Base-by-base conservation (phyloP, 1,140 invertebrate genomes). In the Trachymyrmex cornetzi region DNA sequence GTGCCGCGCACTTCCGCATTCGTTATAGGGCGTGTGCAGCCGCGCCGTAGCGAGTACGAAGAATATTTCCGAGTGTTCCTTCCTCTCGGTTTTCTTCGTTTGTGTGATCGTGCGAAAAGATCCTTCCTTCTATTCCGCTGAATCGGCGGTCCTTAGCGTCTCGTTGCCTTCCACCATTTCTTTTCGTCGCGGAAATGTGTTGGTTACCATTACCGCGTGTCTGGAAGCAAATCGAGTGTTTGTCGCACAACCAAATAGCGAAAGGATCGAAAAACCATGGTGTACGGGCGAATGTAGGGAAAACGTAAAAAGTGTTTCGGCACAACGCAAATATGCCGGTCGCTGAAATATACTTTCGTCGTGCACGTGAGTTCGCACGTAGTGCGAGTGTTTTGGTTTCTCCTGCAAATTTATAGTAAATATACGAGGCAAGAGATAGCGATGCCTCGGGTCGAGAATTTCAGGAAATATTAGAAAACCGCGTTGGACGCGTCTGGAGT, bases 1-100 rank as follows among this genome's bases (percentile, higher is more conserved):
- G 88, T 61, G 64, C 69, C 89, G 71, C 63, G 75, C 81, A 38
- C 81, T 61, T 55, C 22, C 74, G 87, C n/a, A 48, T 79, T 67
- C 59, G 67, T n/a, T n/a, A n/a, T 55, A 74, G 53, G 30, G 12
- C 53, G 50, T 69, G 53, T 48, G 50, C 19, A n/a, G 19, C 16
- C 30, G 22, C 5, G 3, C 7, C 16, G 22, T 44, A 30, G 38
- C 2, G n/a, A 3, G 66, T 57, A 77, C 16, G 12, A 53, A 77
- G 85, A 71, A 88, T 90, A 85, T 90, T 85, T 86, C 63, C 69
- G 44, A 64, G 50, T 55, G 66, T 69, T 69, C 66, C 44, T 50
- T 66, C 66, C 50, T 57, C 53, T 48, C 67, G 38, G 16, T 63
- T 86, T 27, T 67, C 64, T 19, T 50, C 59, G 50, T 34, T 50